Conservation (phyloP, 2,113 vertebrate genomes). For the Galbula dea region DNA sequence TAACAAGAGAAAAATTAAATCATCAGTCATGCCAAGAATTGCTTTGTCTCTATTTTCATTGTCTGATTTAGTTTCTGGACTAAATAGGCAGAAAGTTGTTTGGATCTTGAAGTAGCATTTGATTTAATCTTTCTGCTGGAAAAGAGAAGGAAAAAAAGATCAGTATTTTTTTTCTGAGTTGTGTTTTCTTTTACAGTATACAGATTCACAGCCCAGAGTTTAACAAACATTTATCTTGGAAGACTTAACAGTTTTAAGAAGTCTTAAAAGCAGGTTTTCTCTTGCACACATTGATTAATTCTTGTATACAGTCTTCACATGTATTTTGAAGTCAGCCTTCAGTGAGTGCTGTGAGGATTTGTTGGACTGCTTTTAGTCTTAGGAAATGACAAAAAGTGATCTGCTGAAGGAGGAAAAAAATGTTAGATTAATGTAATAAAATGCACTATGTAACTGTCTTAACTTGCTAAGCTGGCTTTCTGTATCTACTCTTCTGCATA, state of each 20-base stretch:
- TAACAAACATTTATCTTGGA: conserved; percentile 4
- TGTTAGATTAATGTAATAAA: background rate
- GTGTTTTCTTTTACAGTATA: background rate
- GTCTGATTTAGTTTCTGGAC: background rate
- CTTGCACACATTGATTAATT: background rate
- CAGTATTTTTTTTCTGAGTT: background rate
- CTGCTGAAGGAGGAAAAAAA: background rate
- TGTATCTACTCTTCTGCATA: background rate
- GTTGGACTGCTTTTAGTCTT: background rate
- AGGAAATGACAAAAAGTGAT: background rate
- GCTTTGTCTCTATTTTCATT: background rate
- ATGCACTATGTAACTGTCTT: background rate
- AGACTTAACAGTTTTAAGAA: background rate
- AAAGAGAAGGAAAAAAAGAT: background rate
- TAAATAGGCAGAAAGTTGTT: background rate
- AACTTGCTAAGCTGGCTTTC: background rate
- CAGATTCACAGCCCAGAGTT: background rate
- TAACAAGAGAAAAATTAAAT: background rate
- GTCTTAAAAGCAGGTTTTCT: background rate
- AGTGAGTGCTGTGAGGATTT: background rate
- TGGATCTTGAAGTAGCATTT: background rate
- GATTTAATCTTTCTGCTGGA: background rate
- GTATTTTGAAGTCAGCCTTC: background rate
- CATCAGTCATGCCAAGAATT: background rate
- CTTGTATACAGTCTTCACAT: background rate